Evolutionary conservation across 2,113 vertebrate species (phyloP).

Genomic region (Crotalus horridus): DNA sequence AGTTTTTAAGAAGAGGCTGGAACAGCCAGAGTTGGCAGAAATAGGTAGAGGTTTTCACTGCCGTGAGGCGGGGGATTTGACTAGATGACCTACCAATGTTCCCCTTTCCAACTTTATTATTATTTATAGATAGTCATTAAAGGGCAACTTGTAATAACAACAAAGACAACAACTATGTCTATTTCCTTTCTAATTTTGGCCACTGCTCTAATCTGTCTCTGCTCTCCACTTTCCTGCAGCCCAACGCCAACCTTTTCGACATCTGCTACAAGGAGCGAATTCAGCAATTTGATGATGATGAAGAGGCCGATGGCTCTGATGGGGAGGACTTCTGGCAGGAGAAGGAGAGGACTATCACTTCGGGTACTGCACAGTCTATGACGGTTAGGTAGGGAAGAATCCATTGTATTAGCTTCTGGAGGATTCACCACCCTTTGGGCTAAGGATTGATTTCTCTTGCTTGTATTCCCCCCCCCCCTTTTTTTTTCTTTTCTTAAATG

Average conservation of each 20-base stretch:
- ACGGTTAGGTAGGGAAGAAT: slow-evolving; percentile 28
- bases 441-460: neutral
- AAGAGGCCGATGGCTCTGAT: slow-evolving; percentile 60
- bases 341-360: slow-evolving; percentile 32
- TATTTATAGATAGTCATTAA: neutral
- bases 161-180: neutral
- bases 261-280: slow-evolving; percentile 71
- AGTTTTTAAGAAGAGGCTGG: too few relatives aligned
- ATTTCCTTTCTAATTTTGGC: neutral
- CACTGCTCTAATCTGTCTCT: neutral
- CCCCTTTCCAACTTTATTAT: too few relatives aligned
- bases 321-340: slow-evolving; percentile 69
- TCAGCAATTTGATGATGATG: slow-evolving; percentile 69
- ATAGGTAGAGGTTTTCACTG: too few relatives aligned
- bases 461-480: neutral
- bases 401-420: neutral
- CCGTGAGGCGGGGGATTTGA: too few relatives aligned
- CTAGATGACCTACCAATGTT: too few relatives aligned
- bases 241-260: slow-evolving; percentile 68
- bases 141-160: neutral
- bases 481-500: neutral
- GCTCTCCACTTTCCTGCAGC: slow-evolving; percentile 37
- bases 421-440: neutral
- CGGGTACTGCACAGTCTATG: neutral
- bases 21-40: too few relatives aligned